A percentile compares a stretch with the other conserved stretches of the same genome.
phyloP scores from a whole-genome alignment of 2,113 vertebrate genomes.

The Coracopsis vasa region DNA sequence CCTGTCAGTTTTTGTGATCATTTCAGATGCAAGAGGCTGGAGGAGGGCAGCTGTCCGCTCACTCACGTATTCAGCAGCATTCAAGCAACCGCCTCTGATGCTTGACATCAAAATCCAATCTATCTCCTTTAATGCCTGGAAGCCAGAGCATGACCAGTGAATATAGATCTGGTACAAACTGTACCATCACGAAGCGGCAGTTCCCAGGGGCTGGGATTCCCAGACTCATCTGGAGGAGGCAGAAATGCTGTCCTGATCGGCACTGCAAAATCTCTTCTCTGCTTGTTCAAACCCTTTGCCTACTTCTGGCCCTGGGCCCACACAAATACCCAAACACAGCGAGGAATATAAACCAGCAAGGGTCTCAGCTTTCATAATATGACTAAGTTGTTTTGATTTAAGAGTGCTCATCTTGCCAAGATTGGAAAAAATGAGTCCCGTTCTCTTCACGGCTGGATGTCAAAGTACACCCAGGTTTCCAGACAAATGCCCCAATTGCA shows the following conservation, averaged over 20 bases:
- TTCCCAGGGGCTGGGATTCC: background rate
- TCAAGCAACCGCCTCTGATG: background rate
- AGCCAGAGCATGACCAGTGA: background rate
- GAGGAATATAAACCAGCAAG: constrained; percentile 23
- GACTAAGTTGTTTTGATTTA: constrained; percentile 64
- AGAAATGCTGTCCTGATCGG: background rate
- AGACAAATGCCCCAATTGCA: background rate
- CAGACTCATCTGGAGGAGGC: background rate
- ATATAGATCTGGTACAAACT: background rate
- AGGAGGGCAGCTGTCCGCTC: background rate
- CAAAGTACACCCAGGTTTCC: constrained; percentile 19
- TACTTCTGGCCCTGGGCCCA: background rate
- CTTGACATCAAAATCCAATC: background rate
- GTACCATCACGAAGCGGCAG: background rate
- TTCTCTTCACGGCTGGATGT: constrained; percentile 41
- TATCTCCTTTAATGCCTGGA: background rate
- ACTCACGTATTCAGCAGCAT: background rate
- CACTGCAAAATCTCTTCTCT: background rate
- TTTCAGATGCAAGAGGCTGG: background rate
- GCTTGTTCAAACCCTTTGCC: background rate
- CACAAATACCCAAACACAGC: background rate
- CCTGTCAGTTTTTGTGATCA: background rate
- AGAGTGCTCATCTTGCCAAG: constrained; percentile 23
- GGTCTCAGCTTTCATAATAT: constrained; percentile 49
- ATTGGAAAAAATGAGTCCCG: constrained; percentile 48